Base-by-base conservation (phyloP, 2,113 vertebrate species). In the Capreolus pygargus region DNA sequence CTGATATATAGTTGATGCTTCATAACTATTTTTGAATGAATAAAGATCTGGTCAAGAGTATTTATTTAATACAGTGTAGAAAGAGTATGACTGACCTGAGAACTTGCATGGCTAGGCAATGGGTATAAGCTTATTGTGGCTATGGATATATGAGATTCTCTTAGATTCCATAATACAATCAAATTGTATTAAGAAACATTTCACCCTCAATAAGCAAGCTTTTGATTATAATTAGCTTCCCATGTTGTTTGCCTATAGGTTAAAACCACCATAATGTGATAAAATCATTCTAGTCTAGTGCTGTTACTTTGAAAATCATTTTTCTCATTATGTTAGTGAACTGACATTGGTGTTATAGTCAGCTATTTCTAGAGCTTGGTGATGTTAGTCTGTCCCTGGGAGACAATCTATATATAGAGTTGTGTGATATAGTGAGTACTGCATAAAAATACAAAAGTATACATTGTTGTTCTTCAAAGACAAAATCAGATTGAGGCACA, bases 11-110 rank as follows among this genome's bases (percentile, higher is more conserved):
- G 21, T 33, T 74, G 33, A 81, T 92, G 16, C 33, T 95, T 89
- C 61, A 3, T 57, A 86, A 83, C 30, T 89, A n/a, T 52, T 95
- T 94, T 82, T 91, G 55, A 94, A 64, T 97, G 57, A 97, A 87
- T 74, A 3, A 84, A 91, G 86, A 89, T 86, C 85, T 30, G 83
- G 1, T 25, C 21, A 11, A 93, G 28, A 50, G 4, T 50, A 8
- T 84, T 96, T 86, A n/a, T 60, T 70, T 27, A 82, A 60, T 5
- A 45, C 12, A 70, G 23, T 81, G 16, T 78, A 36, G 30, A 52
- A 93, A 82, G 17, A 74, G 2, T 33, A 15, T 74, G 25, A 9
- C 45, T 87, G 25, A 3, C 47, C 33, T 45, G 28, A 92, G 82
- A n/a, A 36, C 33, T 85, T 92, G 27, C 27, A 83, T 15, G 7